phyloP scores from a whole-genome alignment of 2,888 invertebrate species.

The Macrosiphum euphorbiae region DNA sequence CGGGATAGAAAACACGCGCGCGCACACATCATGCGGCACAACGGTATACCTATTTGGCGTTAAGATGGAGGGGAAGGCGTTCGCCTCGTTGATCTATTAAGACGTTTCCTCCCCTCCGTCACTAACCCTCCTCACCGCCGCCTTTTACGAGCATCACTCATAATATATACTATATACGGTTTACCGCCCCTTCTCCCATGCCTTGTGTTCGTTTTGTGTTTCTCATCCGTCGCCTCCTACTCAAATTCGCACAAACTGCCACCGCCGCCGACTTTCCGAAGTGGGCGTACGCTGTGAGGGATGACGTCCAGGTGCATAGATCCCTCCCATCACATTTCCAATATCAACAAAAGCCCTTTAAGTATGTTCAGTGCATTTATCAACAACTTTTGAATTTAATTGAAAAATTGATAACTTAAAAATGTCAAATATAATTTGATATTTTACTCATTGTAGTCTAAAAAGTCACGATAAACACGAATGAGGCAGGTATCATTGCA shows the following conservation, averaged over 20 bases:
- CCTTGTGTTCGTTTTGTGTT: neutral
- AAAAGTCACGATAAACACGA: neutral
- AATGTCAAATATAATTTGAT: neutral
- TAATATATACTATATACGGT: neutral
- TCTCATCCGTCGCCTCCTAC: neutral
- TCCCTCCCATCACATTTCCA: neutral
- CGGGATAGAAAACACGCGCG: constrained; percentile 38
- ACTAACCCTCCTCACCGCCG: neutral
- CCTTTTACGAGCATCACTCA: neutral
- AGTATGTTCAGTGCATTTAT: neutral
- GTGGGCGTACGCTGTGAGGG: neutral
- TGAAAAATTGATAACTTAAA: neutral
- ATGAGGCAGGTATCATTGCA: neutral
- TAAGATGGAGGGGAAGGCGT: neutral
- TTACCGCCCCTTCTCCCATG: neutral
- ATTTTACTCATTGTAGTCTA: neutral
- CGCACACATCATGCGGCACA: constrained; percentile 25
- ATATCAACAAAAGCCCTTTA: neutral
- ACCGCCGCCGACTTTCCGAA: neutral
- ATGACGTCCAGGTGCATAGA: neutral
- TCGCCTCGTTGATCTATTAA: neutral
- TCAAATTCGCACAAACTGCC: neutral
- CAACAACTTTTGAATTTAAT: neutral
- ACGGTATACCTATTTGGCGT: constrained; percentile 37
- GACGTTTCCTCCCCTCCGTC: neutral